Evolutionary conservation across 2,797 vertebrate species (phyloP).

Genomic region (Peromyscus eremicus): DNA sequence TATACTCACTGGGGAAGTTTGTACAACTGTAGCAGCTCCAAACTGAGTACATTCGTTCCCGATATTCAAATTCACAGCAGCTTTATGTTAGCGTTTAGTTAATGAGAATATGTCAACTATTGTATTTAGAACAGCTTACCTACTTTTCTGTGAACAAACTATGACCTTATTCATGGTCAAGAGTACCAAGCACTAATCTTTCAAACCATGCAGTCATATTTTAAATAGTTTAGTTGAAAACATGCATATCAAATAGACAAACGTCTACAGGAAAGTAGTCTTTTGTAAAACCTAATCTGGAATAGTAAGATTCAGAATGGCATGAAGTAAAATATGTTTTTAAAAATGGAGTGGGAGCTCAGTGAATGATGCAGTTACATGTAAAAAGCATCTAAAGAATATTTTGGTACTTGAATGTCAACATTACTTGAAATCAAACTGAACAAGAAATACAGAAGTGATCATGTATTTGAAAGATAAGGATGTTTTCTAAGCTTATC

Average conservation of each 20-base stretch:
- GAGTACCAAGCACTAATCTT: not conserved
- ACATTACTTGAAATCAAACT: conserved; percentile 41
- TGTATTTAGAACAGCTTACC: not conserved
- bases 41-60: not conserved
- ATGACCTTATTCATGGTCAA: not conserved
- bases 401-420: conserved; percentile 39
- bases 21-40: not conserved
- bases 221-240: not conserved
- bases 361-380: not conserved
- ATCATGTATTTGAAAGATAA: conserved; percentile 38
- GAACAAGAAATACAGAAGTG: conserved; percentile 26
- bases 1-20: not conserved
- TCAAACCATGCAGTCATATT: not conserved
- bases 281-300: not conserved
- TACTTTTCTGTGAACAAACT: not conserved
- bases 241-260: not conserved
- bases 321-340: conserved; percentile 34
- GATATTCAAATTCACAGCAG: conserved; percentile 1
- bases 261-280: not conserved
- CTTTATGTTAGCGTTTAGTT: not conserved
- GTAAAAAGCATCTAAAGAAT: not conserved
- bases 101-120: not conserved
- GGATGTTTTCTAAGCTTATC: not conserved
- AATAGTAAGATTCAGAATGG: conserved; percentile 7
- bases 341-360: not conserved